Base-by-base conservation (phyloP, 37 sponge, comb jelly and placozoan species). In the Chondrosia reniformis region DNA sequence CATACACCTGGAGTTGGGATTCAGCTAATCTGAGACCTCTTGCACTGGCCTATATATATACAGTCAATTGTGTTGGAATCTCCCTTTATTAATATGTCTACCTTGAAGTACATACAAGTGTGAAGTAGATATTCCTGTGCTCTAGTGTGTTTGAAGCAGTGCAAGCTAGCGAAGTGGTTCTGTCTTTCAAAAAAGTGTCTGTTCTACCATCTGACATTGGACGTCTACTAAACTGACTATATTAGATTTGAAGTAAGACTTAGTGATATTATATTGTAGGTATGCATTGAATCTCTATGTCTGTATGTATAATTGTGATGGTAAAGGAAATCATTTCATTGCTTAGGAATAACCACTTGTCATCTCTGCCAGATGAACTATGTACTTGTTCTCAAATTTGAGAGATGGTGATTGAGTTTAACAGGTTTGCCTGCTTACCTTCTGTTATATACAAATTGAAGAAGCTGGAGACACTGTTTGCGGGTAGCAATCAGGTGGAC, bases 401-500 rank as follows among this genome's bases (percentile, higher is more conserved):
- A 17, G 86, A 82, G 7, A 38, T 90, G 4, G 42, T 79, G 41
- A 61, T 90, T 33, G 82, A 83, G 19, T 79, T 56, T 76, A 90
- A 90, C 65, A 45, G 45, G 34, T 67, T 91, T 33, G 27, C 61
- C 9, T 34, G 38, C 24, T 52, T 91, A 9, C 92, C 92, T n/a
- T 43, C 82, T 24, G 85, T 87, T 24, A 45, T 94, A 15, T 94
- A 84, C 69, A 34, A 27, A 0, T 43, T 94, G 12, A 73, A 71
- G 22, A 71, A 40, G 15, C 72, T 94, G 76, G 94, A 94, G 83
- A 84, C 79, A 43, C 75, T 94, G 15, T 62, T 94, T 33, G 88
- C 91, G 4, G 42, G 52, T 59, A 84, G 83, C 33, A 94, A 94
- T 36, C 87, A 89, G 87, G 93, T 92, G n/a, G n/a, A n/a, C n/a